phyloP scores from a whole-genome alignment of 2,113 vertebrate genomes.

The Marmota flaviventris region DNA sequence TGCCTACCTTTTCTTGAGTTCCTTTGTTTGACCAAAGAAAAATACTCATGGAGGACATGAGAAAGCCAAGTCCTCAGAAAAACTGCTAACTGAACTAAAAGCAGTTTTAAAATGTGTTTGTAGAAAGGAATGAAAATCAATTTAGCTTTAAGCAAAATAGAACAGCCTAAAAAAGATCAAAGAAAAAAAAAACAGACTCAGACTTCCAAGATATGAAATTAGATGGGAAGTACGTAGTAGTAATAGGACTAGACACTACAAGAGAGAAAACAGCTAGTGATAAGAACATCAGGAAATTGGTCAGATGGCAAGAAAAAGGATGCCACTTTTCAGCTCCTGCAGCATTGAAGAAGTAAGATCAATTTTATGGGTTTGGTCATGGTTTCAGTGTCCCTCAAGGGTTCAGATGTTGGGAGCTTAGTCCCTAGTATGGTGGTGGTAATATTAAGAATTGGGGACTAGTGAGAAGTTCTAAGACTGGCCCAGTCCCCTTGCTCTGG shows the following conservation, averaged over 20 bases:
- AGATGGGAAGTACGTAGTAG: neutral
- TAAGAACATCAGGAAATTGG: neutral
- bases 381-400: neutral
- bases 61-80: neutral
- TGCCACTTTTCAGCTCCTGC: neutral
- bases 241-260: neutral
- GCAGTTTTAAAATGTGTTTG: neutral
- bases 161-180: neutral
- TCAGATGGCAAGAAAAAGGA: neutral
- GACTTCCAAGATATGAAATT: neutral
- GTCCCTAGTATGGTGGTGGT: no score
- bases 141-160: neutral
- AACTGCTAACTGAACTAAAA: neutral
- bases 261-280: neutral
- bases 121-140: neutral
- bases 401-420: neutral
- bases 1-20: neutral
- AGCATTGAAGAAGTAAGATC: neutral
- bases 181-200: neutral
- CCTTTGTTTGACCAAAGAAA: neutral
- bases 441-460: neutral
- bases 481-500: neutral
- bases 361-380: no score
- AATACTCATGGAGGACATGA: neutral
- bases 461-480: neutral